Evolutionary conservation across 2,888 invertebrate species (phyloP).

Genomic region (Glyphotaelius pellucidus): DNA sequence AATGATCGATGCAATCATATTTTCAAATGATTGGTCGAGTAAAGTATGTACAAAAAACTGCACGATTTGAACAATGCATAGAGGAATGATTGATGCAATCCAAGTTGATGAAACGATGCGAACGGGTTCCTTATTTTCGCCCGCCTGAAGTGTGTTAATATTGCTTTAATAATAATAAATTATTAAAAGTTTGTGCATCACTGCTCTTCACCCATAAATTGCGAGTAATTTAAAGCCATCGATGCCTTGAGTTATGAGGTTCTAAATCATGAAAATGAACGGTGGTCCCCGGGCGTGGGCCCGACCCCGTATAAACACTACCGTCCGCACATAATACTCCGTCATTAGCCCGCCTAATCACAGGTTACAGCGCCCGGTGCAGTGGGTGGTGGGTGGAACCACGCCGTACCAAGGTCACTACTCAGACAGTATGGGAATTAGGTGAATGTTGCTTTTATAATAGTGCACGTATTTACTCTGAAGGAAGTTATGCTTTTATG

Average conservation of each 20-base stretch:
- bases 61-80: too few relatives aligned
- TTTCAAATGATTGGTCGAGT: too few relatives aligned
- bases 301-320: conserved; percentile 55
- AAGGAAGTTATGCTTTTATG: background rate
- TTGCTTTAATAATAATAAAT: background rate
- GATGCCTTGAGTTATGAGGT: conserved; percentile 57
- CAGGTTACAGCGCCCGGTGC: conserved; percentile 35
- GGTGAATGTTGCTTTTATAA: background rate
- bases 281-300: conserved; percentile 39
- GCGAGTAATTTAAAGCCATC: conserved; percentile 53
- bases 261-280: conserved; percentile 58
- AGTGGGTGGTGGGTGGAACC: conserved; percentile 39
- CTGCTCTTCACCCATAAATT: conserved; percentile 51
- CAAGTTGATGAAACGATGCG: too few relatives aligned
- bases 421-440: background rate
- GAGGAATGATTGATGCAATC: too few relatives aligned
- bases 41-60: too few relatives aligned
- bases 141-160: too few relatives aligned
- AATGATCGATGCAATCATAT: too few relatives aligned
- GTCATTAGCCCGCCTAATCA: conserved; percentile 59
- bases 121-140: too few relatives aligned
- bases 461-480: background rate
- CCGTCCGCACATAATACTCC: conserved; percentile 55
- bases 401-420: background rate
- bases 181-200: background rate